A percentile compares a stretch with the other conserved stretches of the same genome.
phyloP scores from a whole-genome alignment of 1,140 invertebrate genomes.

The Hypsibius dujardini region DNA sequence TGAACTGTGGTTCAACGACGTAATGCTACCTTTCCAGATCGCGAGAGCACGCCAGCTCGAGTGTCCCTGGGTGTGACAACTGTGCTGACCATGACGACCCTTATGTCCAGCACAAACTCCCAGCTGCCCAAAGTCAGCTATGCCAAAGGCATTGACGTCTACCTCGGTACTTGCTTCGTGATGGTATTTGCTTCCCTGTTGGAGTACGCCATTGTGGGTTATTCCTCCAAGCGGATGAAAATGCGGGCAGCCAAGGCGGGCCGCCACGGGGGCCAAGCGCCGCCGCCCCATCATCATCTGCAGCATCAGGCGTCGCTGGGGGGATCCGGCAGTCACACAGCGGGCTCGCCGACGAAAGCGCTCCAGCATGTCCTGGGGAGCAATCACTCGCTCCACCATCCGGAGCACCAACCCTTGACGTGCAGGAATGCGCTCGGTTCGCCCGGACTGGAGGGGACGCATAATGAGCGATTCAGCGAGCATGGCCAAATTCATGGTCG shows the following conservation, averaged over 20 bases:
- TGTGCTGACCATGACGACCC: conserved; percentile 92
- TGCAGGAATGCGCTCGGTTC: neutral
- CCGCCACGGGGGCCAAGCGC: neutral
- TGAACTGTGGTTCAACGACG: neutral
- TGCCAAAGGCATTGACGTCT: conserved; percentile 95
- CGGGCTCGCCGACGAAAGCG: neutral
- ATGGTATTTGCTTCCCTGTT: conserved; percentile 31
- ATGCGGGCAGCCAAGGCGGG: conserved; percentile 42
- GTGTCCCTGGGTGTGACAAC: conserved; percentile 90
- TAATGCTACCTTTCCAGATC: conserved; percentile 25
- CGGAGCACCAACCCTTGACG: conserved; percentile 3
- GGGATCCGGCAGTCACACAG: neutral
- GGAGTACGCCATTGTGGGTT: conserved; percentile 80
- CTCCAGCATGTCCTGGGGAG: conserved; percentile 10
- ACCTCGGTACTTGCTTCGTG: conserved; percentile 93
- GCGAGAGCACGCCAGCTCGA: conserved; percentile 85
- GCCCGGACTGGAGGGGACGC: neutral
- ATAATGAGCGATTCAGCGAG: neutral
- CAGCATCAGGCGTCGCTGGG: neutral
- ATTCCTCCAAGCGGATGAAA: conserved; percentile 83
- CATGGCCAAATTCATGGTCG: neutral
- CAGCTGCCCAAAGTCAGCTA: conserved; percentile 94
- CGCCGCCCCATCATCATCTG: too few relatives aligned
- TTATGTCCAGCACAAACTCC: conserved; percentile 94
- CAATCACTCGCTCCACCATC: conserved; percentile 10